Base-by-base conservation (phyloP, 2,888 invertebrate genomes). In the Auanema sp. region DNA sequence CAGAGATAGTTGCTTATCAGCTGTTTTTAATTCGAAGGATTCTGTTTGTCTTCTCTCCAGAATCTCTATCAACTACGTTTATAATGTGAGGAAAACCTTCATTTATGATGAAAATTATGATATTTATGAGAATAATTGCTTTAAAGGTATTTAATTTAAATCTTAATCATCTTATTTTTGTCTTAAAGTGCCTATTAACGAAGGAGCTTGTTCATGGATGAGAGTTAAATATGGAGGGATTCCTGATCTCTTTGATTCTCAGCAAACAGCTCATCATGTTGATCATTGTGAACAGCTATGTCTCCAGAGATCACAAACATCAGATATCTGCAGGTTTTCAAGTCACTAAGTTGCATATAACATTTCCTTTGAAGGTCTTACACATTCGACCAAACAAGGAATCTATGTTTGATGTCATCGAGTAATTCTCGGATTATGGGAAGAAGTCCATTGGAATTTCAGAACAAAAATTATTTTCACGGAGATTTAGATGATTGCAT, bases 401-500 rank as follows among this genome's bases (percentile, higher is more conserved):
- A 56, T n/a, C 41, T 52, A 12, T 79, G 79, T 43, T 71, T 65
- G 66, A 47, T 79, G 44, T 66, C 66, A 55, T 61, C 55, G 54
- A 51, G 64, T 6, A 66, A 66, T 4, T 62, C 64, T 12, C 21
- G 76, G 58, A 63, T 78, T 18, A 54, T 71, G 4, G 78, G 78
- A 12, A 61, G 73, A 47, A 70, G 69, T 59, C 75, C 77, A 6
- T 49, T 79, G 21, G 74, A 75, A 21, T 56, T 64, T 18, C 58
- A 74, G 41, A 66, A 72, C 8, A 49, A 59, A 2, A 69, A 73
- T 23, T 61, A 75, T n/a, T 60, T 60, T 33, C 74, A 72, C 61
- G 79, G 79, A 1, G 78, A 79, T 47, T 47, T 79, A 41, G 78
- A 79, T 53, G 77, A 79, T 42, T 79, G 79, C 60, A 69, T 77